Percentiles rank a stretch among this genome's conserved stretches.
Conservation (phyloP, 2,888 invertebrate species). For the Stenchaetothrips biformis region DNA sequence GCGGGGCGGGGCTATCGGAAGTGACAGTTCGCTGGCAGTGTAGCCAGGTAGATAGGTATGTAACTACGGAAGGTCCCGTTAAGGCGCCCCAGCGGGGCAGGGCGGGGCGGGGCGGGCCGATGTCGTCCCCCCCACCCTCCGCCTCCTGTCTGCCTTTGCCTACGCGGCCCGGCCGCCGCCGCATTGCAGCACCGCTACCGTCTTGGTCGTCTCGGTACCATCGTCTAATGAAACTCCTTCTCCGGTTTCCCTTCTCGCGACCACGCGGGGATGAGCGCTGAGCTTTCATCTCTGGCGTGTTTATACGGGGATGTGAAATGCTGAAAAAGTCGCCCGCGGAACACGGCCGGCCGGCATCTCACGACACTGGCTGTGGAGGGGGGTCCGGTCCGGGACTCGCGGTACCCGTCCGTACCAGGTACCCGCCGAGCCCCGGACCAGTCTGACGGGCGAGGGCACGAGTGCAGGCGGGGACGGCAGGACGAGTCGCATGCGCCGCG, state of each 20-base stretch:
- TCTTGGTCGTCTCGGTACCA: neutral
- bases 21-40: slow-evolving; percentile 20
- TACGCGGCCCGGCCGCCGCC: neutral
- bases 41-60: slow-evolving; percentile 22
- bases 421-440: neutral
- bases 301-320: no score
- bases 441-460: no score
- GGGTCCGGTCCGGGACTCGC: neutral
- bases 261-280: no score
- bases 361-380: no score
- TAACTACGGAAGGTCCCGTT: slow-evolving; percentile 14
- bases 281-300: no score
- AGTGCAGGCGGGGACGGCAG: neutral
- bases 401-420: slow-evolving; percentile 17
- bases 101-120: neutral
- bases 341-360: no score
- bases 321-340: no score
- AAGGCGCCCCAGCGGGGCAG: neutral
- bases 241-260: no score
- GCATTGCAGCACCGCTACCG: neutral
- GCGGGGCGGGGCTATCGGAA: neutral
- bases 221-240: neutral
- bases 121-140: neutral
- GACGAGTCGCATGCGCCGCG: neutral
- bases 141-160: neutral